Percentiles rank a stretch among this genome's conserved stretches.
Conservation (phyloP, 2,113 vertebrate species). For the Cygnus atratus region DNA sequence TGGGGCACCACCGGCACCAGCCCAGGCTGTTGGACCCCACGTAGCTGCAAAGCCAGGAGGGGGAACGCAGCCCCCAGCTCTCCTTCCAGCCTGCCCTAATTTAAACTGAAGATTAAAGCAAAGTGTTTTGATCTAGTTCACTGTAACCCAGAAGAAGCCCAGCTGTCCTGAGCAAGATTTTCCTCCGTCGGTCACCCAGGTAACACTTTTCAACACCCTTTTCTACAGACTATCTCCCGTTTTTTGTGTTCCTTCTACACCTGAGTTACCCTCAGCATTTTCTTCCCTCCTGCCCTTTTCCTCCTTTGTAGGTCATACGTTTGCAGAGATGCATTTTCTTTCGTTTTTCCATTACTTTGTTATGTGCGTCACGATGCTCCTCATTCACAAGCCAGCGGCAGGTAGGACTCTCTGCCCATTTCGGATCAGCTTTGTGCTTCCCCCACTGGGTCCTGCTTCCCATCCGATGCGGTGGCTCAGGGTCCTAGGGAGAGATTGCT, state of each 20-base stretch:
- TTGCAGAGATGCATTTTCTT: not conserved
- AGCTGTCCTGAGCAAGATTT: not conserved
- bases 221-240: not conserved
- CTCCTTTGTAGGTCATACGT: not conserved
- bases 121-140: no score
- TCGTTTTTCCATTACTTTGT: not conserved
- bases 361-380: rapidly evolving
- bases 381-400: no score
- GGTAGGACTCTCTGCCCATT: not conserved
- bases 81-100: not conserved
- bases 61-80: not conserved
- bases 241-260: not conserved
- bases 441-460: not conserved
- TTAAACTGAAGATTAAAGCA: no score
- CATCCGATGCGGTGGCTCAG: rapidly evolving
- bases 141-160: not conserved
- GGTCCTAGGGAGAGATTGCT: not conserved
- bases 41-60: not conserved
- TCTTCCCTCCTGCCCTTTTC: not conserved
- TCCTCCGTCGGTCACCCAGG: not conserved
- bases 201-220: no score
- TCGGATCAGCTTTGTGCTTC: not conserved
- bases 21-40: not conserved
- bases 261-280: not conserved
- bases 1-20: no score